Evolutionary conservation across 2,888 invertebrate species (phyloP).

Genomic region (Empis stercorea): DNA sequence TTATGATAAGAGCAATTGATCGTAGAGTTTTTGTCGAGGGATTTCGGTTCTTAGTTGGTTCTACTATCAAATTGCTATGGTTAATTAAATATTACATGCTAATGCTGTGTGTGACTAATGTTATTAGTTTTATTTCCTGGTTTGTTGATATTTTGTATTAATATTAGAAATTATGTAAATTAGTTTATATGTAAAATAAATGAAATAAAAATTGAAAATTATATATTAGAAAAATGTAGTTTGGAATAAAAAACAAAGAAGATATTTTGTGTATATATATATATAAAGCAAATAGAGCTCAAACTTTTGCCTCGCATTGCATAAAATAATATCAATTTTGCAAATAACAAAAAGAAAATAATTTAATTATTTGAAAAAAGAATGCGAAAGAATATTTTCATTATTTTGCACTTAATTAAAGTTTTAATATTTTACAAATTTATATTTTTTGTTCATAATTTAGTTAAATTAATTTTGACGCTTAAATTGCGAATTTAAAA

Average conservation of each 20-base stretch:
- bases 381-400: neutral
- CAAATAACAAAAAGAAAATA: neutral
- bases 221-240: neutral
- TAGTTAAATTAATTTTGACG: no score
- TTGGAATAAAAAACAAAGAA: neutral
- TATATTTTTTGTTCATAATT: neutral
- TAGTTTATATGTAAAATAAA: neutral
- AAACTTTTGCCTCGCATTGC: slow-evolving; percentile 10
- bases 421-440: neutral
- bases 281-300: slow-evolving; percentile 16
- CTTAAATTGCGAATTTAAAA: no score
- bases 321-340: neutral
- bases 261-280: slow-evolving; percentile 3
- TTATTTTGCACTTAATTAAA: neutral
- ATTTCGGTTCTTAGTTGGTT: no score
- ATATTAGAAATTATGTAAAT: neutral
- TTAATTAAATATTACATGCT: no score
- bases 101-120: slow-evolving; percentile 9
- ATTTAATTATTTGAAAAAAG: neutral
- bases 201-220: neutral
- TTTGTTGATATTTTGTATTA: neutral
- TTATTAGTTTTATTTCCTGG: slow-evolving; percentile 3
- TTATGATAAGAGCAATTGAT: no score
- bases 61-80: no score
- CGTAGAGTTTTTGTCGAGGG: no score